phyloP scores from a whole-genome alignment of 1,140 invertebrate species.

The Polypedilum vanderplanki region DNA sequence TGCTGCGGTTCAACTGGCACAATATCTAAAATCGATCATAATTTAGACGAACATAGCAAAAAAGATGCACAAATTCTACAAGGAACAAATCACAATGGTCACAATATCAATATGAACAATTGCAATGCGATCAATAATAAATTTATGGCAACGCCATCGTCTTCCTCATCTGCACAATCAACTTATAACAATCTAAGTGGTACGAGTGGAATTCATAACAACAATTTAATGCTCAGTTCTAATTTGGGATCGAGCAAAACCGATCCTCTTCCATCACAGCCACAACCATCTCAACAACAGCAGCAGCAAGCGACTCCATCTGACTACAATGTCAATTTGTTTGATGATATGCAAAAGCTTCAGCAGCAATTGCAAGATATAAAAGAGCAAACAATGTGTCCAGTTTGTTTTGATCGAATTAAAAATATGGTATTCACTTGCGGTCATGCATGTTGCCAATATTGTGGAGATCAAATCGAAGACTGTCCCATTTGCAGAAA shows the following conservation, averaged over 20 bases:
- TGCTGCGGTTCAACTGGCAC: constrained; percentile 56
- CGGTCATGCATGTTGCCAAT: constrained; percentile 95
- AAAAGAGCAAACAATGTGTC: constrained; percentile 98
- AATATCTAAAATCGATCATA: constrained; percentile 49
- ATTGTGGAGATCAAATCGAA: constrained; percentile 94
- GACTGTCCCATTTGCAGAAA: constrained; percentile 97
- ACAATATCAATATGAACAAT: constrained; percentile 18
- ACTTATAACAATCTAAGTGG: constrained; percentile 29
- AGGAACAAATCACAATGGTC: constrained; percentile 21
- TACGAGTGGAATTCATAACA: not conserved
- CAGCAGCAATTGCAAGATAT: constrained; percentile 96
- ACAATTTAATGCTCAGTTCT: not conserved
- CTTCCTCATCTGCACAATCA: constrained; percentile 31
- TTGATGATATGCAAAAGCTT: constrained; percentile 81
- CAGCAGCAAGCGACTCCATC: not conserved
- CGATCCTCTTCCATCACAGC: not conserved
- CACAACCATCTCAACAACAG: constrained; percentile 30
- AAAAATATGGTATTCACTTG: constrained; percentile 99
- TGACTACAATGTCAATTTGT: constrained; percentile 32
- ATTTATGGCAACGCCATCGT: constrained; percentile 31
- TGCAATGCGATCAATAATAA: constrained; percentile 19
- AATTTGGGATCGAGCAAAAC: not conserved
- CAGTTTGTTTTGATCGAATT: constrained; percentile 91
- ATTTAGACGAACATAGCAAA: constrained; percentile 44
- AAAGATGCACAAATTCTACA: not conserved